phyloP scores from a whole-genome alignment of 2,888 invertebrate genomes.

The Clusia tigrina region DNA sequence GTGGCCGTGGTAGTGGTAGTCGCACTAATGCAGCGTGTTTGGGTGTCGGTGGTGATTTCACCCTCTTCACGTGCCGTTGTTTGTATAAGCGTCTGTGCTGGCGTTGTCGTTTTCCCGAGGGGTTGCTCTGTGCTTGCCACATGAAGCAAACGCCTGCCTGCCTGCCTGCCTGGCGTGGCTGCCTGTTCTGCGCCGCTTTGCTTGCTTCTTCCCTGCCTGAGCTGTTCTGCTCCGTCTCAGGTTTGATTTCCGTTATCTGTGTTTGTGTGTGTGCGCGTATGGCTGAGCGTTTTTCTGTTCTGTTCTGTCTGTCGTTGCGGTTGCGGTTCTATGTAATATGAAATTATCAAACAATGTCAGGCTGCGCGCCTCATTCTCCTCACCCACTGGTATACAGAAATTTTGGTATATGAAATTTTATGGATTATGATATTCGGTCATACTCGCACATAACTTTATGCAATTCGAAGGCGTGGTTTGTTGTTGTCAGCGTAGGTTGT shows the following conservation, averaged over 20 bases:
- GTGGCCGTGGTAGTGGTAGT: constrained; percentile 41
- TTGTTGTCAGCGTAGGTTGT: constrained; percentile 32
- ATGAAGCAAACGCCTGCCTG: constrained; percentile 12
- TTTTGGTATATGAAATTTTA: constrained; percentile 34
- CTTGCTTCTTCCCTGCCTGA: constrained; percentile 3
- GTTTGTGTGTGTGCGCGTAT: constrained; percentile 16
- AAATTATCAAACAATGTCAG: background rate
- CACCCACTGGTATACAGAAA: constrained; percentile 4
- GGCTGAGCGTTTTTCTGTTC: constrained; percentile 37
- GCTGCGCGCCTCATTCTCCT: background rate
- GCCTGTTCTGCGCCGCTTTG: background rate
- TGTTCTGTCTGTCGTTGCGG: constrained; percentile 33
- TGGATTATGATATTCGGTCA: constrained; percentile 47
- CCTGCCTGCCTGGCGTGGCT: constrained; percentile 9
- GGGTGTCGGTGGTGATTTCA: constrained; percentile 37
- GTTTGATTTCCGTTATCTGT: constrained; percentile 27
- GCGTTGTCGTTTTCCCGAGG: constrained; percentile 20
- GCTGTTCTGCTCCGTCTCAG: constrained; percentile 39
- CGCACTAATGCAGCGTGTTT: constrained; percentile 30
- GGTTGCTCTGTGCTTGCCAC: constrained; percentile 21
- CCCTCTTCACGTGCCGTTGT: constrained; percentile 10
- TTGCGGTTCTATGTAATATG: constrained; percentile 15
- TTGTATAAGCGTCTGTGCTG: constrained; percentile 36
- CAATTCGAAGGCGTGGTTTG: constrained; percentile 26
- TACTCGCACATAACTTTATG: constrained; percentile 49